These are phyloP conservation scores for Drosophila siamana DNA, from an alignment of 2,888 invertebrate species.

Conservation along the genomic window DNA sequence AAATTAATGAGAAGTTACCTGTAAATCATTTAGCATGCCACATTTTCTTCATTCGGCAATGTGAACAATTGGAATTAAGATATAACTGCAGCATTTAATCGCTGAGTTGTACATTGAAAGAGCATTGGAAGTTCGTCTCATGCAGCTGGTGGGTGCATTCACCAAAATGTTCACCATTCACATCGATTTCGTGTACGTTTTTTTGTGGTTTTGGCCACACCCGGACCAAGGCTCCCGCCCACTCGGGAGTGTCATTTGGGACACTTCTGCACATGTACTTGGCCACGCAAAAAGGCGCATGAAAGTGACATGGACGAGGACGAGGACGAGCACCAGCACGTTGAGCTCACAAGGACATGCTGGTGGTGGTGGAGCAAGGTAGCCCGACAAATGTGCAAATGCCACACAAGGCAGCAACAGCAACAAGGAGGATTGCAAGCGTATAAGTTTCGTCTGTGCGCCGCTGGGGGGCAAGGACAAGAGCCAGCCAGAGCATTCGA, in stretches of 20 bases:
- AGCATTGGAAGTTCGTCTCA: constrained; percentile 12
- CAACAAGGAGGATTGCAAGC: constrained; percentile 24
- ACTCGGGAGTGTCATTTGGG: constrained; percentile 67
- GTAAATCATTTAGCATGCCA: constrained; percentile 19
- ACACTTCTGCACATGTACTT: constrained; percentile 77
- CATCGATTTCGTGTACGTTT: constrained; percentile 61
- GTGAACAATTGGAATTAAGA: not conserved
- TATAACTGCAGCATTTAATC: not conserved
- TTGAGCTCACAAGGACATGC: not conserved
- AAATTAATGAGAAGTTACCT: constrained; percentile 31
- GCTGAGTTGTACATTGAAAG: constrained; percentile 1
- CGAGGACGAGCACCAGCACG: constrained; percentile 3
- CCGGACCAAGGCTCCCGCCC: constrained; percentile 16
- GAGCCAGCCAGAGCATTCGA: not conserved
- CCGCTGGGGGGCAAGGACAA: constrained; percentile 14
- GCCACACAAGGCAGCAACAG: constrained; percentile 25
- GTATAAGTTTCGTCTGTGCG: constrained; percentile 30
- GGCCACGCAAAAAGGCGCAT: constrained; percentile 79
- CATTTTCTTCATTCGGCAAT: not conserved
- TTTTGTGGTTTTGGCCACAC: constrained; percentile 60
- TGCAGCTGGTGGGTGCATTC: constrained; percentile 12
- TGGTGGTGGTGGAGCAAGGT: not conserved
- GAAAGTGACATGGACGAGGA: constrained; percentile 67
- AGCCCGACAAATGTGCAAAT: constrained; percentile 63
- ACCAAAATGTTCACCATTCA: constrained; percentile 41